Evolutionary conservation across 2,113 vertebrate species (phyloP), one percentile per base, ranked within the genome.

Genomic region (Bucco capensis): DNA sequence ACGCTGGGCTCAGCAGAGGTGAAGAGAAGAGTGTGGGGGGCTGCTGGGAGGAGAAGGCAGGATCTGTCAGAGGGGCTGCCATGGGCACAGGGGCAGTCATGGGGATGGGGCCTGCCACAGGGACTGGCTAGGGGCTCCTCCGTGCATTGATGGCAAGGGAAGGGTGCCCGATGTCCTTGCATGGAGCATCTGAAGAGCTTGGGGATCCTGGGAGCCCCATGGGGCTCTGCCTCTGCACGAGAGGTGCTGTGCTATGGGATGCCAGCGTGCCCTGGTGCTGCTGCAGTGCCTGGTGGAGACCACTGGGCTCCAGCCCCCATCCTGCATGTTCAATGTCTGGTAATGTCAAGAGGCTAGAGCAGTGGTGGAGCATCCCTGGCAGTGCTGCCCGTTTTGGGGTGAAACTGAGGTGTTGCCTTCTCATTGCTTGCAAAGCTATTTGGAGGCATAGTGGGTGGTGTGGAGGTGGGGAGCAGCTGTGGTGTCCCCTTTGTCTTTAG

Each of bases 91-190:
- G 54, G 19, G 18, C 60, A 40, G 24, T 33, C 58, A 37, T 25
- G 23, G 57, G 27, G 14, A 27, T 51, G 50, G 50, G 27, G 50
- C 15, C 50, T 53, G 51, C 28, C 10, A 16, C 10, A 30, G 30
- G 28, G 40, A 23, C 6, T 1, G 4, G 6, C 9, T 30, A 22
- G 24, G 17, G 15, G 7, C 23, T 69, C 22, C 60, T 54, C 33
- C 0, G 0, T 27, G 58, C 25, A 1, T 0, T 8, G 23, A 21
- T 0, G 1, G 53, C 1, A 28, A 37, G 0, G 60, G 2, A 31
- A 37, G 7, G 10, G 25, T 19, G 40, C 18, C 33, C 0, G 0
- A 7, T 10, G 19, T 60, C 67, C 31, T 57, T 0, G 0, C 0
- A 1, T 56, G 28, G 27, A 65, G 24, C 8, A 4, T 86, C 50